A percentile compares a stretch with the other conserved stretches of the same genome.
phyloP scores from a whole-genome alignment of 2,113 vertebrate genomes.

The Diadophis punctatus region DNA sequence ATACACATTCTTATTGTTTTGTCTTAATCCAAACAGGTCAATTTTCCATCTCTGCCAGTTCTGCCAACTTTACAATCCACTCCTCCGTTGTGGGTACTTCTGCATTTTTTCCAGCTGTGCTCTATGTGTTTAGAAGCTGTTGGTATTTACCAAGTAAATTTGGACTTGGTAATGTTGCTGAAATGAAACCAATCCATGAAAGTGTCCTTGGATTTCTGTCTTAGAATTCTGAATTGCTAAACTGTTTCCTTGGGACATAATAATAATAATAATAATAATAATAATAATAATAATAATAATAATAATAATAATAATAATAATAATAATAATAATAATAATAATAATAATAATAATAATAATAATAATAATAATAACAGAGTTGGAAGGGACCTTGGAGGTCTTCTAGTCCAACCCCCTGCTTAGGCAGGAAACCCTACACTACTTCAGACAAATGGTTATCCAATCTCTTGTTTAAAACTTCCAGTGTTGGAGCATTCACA shows the following conservation, averaged over 20 bases:
- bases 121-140: neutral
- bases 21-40: neutral
- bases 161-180: neutral
- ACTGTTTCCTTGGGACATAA: neutral
- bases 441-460: too few relatives aligned
- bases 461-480: too few relatives aligned
- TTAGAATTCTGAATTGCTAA: neutral
- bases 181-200: neutral
- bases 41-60: neutral
- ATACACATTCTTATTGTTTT: neutral
- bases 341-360: too few relatives aligned
- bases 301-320: too few relatives aligned
- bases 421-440: too few relatives aligned
- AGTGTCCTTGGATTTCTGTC: neutral
- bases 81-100: neutral
- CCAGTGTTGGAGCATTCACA: too few relatives aligned
- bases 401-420: too few relatives aligned
- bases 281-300: too few relatives aligned
- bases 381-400: too few relatives aligned
- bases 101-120: neutral
- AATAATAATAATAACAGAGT: too few relatives aligned
- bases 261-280: too few relatives aligned
- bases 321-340: too few relatives aligned
- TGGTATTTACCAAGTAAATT: neutral
- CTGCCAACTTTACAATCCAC: neutral